A percentile compares a stretch with the other conserved stretches of the same genome.
Evolutionary conservation across 1,140 invertebrate genomes (phyloP).

Genomic region (Hypothenemus hampei): DNA sequence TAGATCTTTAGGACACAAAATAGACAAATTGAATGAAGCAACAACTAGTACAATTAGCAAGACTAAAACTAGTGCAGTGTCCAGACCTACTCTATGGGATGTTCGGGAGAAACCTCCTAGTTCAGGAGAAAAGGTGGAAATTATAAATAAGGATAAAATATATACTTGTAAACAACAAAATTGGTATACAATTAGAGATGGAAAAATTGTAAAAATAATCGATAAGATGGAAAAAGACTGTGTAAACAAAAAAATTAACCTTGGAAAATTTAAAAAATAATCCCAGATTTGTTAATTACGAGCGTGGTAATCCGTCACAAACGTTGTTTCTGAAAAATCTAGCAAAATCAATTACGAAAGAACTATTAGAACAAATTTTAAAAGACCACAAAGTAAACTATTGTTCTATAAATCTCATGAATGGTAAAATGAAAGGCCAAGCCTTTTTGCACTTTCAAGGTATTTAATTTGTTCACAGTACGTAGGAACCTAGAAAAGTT

Average conservation of each 20-base stretch:
- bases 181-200: conserved; percentile 45
- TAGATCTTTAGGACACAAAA: conserved; percentile 25
- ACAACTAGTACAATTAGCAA: neutral
- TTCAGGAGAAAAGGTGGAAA: conserved; percentile 28
- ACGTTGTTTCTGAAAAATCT: conserved; percentile 54
- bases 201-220: conserved; percentile 41
- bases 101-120: conserved; percentile 15
- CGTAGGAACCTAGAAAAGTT: neutral
- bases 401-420: conserved; percentile 46
- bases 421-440: conserved; percentile 54
- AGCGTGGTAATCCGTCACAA: conserved; percentile 46
- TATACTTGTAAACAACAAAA: conserved; percentile 38
- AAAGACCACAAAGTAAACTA: neutral
- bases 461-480: conserved; percentile 31
- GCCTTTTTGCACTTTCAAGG: conserved; percentile 53
- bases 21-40: conserved; percentile 12
- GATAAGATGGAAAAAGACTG: conserved; percentile 23
- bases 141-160: conserved; percentile 28
- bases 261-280: conserved; percentile 48
- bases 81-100: conserved; percentile 30
- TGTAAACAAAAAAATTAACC: conserved; percentile 37
- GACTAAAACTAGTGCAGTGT: neutral
- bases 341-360: conserved; percentile 41
- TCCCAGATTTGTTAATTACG: conserved; percentile 51
- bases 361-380: conserved; percentile 48